These are phyloP conservation scores for Brachypalpus laphriformis DNA, from an alignment of 2,888 invertebrate species.

Conservation along the genomic window DNA sequence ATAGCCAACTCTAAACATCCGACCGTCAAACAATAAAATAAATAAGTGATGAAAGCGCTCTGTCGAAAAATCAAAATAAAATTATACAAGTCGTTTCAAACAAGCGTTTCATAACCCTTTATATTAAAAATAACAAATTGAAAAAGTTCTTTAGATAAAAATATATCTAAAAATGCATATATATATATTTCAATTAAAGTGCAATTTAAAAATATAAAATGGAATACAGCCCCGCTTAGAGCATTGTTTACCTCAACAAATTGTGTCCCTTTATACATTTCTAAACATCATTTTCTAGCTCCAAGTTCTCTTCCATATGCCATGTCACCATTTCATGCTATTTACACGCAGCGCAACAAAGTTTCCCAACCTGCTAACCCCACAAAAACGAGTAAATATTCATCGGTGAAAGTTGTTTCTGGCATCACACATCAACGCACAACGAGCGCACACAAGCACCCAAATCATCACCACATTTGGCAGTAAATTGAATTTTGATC, in stretches of 20 bases:
- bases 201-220: neutral
- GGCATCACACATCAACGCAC: neutral
- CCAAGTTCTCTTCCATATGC: neutral
- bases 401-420: neutral
- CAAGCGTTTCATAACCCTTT: no score
- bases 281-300: neutral
- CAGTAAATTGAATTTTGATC: constrained; percentile 8
- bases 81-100: no score
- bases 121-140: no score
- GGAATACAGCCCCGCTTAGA: neutral
- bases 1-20: no score
- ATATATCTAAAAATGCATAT: neutral
- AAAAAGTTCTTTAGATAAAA: no score
- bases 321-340: neutral
- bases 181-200: neutral
- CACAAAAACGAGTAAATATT: neutral
- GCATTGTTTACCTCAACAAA: neutral
- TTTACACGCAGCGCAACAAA: neutral
- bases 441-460: neutral
- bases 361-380: neutral
- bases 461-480: constrained; percentile 1
- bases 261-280: neutral
- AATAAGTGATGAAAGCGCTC: no score
- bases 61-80: no score
- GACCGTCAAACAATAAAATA: no score